Conservation (phyloP, 2,888 invertebrate genomes). For the Anorthoa munda region DNA sequence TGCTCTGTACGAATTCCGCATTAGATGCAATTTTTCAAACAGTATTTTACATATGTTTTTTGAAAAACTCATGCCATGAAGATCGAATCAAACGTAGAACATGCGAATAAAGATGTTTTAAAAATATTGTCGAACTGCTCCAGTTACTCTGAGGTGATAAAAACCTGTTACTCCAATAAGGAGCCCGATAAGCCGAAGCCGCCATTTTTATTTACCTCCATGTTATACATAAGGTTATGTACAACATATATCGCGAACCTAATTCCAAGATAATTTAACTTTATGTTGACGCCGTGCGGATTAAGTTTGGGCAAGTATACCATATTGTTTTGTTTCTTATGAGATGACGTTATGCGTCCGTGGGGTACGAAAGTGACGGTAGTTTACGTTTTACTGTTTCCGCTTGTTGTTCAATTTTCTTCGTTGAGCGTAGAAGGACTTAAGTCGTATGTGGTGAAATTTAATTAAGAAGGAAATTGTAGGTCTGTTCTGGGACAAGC, state of each 20-base stretch:
- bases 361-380: conserved; percentile 45
- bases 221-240: conserved; percentile 42
- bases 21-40: no score
- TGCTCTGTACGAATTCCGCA: no score
- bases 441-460: conserved; percentile 22
- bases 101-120: not conserved
- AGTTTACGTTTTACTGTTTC: conserved; percentile 54
- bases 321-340: conserved; percentile 62
- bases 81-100: no score
- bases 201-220: conserved; percentile 55
- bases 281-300: conserved; percentile 61
- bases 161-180: conserved; percentile 47
- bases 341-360: conserved; percentile 38
- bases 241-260: conserved; percentile 55
- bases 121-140: conserved; percentile 1
- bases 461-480: conserved; percentile 16
- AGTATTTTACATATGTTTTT: not conserved
- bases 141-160: conserved; percentile 29
- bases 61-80: not conserved
- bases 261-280: conserved; percentile 68
- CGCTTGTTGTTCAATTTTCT: conserved; percentile 48
- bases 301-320: conserved; percentile 56
- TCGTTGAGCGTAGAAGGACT: conserved; percentile 5
- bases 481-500: not conserved
- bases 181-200: conserved; percentile 18